Evolutionary conservation across 2,797 vertebrate species (phyloP).

Genomic region (Chelmon rostratus): DNA sequence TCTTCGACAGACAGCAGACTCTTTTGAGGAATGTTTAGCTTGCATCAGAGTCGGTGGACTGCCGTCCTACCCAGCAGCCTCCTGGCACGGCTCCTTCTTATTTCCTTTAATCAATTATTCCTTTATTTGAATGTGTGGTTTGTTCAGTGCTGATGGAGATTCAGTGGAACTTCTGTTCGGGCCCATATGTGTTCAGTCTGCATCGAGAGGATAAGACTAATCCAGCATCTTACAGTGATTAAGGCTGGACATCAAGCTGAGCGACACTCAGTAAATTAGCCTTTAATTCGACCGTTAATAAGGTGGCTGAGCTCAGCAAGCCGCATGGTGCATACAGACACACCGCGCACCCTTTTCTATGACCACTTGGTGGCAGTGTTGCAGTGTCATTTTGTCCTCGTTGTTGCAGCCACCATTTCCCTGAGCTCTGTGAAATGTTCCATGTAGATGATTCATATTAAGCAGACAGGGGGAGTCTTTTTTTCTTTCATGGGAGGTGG

Average conservation of each 20-base stretch:
- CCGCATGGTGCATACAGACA: constrained; percentile 12
- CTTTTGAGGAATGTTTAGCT: constrained; percentile 29
- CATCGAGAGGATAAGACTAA: constrained; percentile 33
- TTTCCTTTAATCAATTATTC: constrained; percentile 22
- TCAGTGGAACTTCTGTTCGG: constrained; percentile 19
- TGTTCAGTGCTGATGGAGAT: constrained; percentile 27
- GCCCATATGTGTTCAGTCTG: constrained; percentile 44
- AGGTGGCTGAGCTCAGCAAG: constrained; percentile 30
- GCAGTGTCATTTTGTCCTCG: constrained; percentile 38
- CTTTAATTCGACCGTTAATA: constrained; percentile 58
- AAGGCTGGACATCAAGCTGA: constrained; percentile 51
- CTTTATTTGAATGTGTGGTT: constrained; percentile 20
- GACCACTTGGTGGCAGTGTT: constrained; percentile 82
- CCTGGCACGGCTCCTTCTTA: background rate
- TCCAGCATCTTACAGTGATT: constrained; percentile 51
- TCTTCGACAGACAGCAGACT: constrained; percentile 27
- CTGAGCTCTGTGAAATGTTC: constrained; percentile 60
- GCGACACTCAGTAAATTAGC: constrained; percentile 48
- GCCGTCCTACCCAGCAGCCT: background rate
- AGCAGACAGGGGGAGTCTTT: constrained; percentile 26
- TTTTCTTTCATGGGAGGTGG: constrained; percentile 41
- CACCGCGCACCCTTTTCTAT: background rate
- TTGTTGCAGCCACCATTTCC: constrained; percentile 42
- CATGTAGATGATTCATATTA: constrained; percentile 71
- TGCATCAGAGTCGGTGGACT: constrained; percentile 5